Conservation (phyloP, 92 coral and sea anemone genomes). For the Heliopora coerulea region DNA sequence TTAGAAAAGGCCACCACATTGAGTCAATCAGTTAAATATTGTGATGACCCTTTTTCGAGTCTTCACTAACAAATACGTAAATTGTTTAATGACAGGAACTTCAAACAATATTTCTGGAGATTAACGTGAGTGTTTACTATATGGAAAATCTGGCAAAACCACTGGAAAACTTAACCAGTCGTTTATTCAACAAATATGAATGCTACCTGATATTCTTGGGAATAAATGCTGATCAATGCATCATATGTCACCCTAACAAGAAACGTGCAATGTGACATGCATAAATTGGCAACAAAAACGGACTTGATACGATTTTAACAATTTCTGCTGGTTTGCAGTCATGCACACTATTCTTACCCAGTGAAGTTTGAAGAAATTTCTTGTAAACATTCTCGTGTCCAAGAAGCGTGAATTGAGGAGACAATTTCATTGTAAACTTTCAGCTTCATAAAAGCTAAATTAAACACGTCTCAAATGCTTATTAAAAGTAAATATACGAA, state of each 20-base stretch:
- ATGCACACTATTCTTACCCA: constrained; percentile 64
- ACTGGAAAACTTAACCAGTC: no score
- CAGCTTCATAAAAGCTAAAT: constrained; percentile 61
- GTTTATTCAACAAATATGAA: no score
- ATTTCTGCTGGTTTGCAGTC: background rate
- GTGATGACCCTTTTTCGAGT: no score
- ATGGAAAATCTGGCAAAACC: no score
- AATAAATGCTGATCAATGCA: constrained; percentile 84
- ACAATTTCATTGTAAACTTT: constrained; percentile 79
- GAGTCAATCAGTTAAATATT: no score
- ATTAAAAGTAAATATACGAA: no score
- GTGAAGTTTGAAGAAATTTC: constrained; percentile 78
- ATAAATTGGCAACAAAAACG: background rate
- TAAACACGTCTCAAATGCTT: background rate
- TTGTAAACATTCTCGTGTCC: constrained; percentile 83
- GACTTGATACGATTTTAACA: no score
- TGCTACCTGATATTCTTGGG: constrained; percentile 97
- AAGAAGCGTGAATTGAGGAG: constrained; percentile 79
- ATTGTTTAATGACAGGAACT: no score
- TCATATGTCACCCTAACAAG: constrained; percentile 76
- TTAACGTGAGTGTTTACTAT: no score
- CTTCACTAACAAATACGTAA: no score
- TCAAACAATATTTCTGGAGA: no score
- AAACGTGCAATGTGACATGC: background rate
- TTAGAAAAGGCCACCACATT: no score